These are phyloP conservation scores for Paramormyrops hopkinsi DNA, from an alignment of 2,797 vertebrate genomes.

Conservation along the genomic window DNA sequence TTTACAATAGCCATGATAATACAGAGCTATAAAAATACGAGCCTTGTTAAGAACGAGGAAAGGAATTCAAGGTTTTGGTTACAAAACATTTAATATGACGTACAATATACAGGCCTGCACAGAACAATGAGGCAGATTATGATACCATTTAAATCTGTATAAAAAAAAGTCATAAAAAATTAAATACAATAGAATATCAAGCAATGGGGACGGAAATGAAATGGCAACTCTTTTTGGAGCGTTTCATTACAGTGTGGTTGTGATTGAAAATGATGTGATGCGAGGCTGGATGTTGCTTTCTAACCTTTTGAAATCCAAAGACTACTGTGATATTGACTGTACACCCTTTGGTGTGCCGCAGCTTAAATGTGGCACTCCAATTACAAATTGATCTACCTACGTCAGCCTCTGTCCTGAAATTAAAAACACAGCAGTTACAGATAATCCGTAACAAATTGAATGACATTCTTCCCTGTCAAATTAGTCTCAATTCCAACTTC, in stretches of 20 bases:
- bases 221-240: neutral
- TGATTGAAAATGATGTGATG: slow-evolving; percentile 2
- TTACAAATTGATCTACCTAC: neutral
- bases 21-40: neutral
- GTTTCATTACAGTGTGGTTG: slow-evolving; percentile 6
- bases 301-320: neutral
- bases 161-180: slow-evolving; percentile 21
- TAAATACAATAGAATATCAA: slow-evolving; percentile 7
- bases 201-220: neutral
- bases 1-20: slow-evolving; percentile 17
- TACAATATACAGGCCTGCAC: neutral
- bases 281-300: neutral
- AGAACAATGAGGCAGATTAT: slow-evolving; percentile 11
- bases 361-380: neutral
- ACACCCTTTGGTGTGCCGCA: neutral
- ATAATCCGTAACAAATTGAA: slow-evolving; percentile 14
- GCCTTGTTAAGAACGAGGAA: neutral
- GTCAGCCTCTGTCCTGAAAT: neutral
- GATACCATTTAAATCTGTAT: slow-evolving; percentile 6
- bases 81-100: neutral
- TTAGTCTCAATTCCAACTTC: neutral
- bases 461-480: slow-evolving; percentile 18
- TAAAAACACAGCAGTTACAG: neutral
- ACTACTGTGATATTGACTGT: neutral
- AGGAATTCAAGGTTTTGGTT: slow-evolving; percentile 1